Evolutionary conservation across 2,113 vertebrate genomes (phyloP).

Genomic region (Lagopus leucura): DNA sequence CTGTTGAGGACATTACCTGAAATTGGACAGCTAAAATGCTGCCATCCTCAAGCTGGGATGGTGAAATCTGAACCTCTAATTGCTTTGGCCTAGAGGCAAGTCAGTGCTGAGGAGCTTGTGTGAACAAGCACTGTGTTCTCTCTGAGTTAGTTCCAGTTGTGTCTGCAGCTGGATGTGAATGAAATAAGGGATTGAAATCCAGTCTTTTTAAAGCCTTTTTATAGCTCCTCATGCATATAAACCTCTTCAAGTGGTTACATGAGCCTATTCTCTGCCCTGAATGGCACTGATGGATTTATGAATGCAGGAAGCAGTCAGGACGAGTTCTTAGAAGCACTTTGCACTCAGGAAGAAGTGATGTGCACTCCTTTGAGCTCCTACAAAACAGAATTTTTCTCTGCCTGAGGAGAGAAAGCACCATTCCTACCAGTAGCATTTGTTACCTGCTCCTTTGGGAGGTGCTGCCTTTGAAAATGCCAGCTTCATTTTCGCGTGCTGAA

Average conservation of each 20-base stretch:
- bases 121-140: accelerated
- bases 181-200: not conserved
- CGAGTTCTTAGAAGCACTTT: not conserved
- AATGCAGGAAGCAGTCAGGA: not conserved
- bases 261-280: accelerated
- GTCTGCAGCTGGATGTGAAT: not conserved
- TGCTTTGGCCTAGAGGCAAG: not conserved
- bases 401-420: accelerated
- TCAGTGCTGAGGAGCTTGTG: not conserved
- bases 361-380: not conserved
- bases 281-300: not conserved
- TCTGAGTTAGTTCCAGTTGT: not conserved
- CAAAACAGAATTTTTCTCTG: not conserved
- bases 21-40: not conserved
- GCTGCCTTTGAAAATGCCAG: not conserved
- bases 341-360: no score
- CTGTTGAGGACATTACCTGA: accelerated
- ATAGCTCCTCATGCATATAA: not conserved
- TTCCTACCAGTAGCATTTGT: not conserved
- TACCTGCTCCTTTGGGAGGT: not conserved
- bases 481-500: not conserved
- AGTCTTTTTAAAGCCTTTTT: not conserved
- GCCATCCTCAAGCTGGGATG: not conserved
- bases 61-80: not conserved
- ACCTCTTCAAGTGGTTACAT: not conserved